Conservation (phyloP, 2,797 vertebrate genomes). For the Ceyx erithaca region DNA sequence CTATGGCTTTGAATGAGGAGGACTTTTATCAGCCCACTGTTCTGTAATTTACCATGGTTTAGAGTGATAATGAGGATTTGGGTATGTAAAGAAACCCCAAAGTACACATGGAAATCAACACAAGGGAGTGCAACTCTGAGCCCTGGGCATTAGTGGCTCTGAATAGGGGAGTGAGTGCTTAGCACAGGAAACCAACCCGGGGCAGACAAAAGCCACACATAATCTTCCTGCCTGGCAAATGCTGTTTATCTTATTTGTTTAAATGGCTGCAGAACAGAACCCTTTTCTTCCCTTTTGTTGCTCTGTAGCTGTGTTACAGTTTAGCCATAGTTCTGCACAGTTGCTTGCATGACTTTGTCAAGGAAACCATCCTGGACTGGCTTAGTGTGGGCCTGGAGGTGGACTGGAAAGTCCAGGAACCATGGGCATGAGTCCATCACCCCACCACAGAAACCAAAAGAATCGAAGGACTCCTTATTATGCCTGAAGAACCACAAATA, state of each 20-base stretch:
- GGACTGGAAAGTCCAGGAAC: background rate
- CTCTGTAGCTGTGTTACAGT: background rate
- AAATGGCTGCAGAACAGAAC: slow-evolving; percentile 28
- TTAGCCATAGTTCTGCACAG: background rate
- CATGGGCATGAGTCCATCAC: background rate
- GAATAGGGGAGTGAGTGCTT: slow-evolving; percentile 22
- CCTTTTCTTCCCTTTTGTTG: slow-evolving; percentile 25
- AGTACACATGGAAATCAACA: slow-evolving; percentile 32
- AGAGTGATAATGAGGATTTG: slow-evolving; percentile 55
- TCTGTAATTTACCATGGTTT: slow-evolving; percentile 19
- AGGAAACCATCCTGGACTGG: background rate
- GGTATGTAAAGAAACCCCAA: slow-evolving; percentile 45
- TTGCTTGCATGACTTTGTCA: background rate
- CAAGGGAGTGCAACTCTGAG: slow-evolving; percentile 4
- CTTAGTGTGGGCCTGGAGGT: background rate
- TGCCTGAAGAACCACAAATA: background rate
- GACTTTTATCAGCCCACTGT: slow-evolving; percentile 1
- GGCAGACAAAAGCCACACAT: slow-evolving; percentile 34
- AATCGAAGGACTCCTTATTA: background rate
- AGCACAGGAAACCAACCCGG: slow-evolving; percentile 16
- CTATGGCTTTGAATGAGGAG: background rate
- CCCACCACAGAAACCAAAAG: background rate
- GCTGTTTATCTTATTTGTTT: slow-evolving; percentile 56
- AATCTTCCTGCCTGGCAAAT: slow-evolving; percentile 48
- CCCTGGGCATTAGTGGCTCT: background rate